Conservation (phyloP, 2,888 invertebrate species). For the Miltochrista miniata region DNA sequence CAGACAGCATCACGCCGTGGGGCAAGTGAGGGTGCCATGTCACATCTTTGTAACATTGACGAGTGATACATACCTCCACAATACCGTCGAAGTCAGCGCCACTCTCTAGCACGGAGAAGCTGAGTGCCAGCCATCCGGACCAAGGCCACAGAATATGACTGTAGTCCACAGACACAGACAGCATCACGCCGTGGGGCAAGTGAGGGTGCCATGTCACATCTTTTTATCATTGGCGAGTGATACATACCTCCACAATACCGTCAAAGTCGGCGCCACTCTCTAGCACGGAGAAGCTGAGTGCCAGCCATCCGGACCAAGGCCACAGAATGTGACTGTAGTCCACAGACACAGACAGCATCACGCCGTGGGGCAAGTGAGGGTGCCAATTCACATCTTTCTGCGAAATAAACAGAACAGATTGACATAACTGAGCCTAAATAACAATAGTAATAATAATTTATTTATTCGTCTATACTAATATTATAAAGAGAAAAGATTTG, state of each 20-base stretch:
- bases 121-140: constrained; percentile 96
- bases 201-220: constrained; percentile 95
- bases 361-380: constrained; percentile 93
- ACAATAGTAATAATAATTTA: too few relatives aligned
- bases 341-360: constrained; percentile 90
- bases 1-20: too few relatives aligned
- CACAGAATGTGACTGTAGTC: constrained; percentile 92
- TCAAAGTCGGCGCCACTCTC: constrained; percentile 80
- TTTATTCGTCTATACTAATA: too few relatives aligned
- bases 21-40: too few relatives aligned
- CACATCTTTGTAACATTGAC: too few relatives aligned
- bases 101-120: constrained; percentile 80
- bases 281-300: constrained; percentile 85
- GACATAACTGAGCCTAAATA: too few relatives aligned
- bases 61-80: too few relatives aligned
- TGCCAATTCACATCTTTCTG: constrained; percentile 91
- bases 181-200: constrained; percentile 89
- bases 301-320: constrained; percentile 99
- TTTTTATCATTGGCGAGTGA: constrained; percentile 21
- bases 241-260: constrained; percentile 65
- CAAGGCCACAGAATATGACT: constrained; percentile 97
- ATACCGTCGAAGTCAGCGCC: too few relatives aligned
- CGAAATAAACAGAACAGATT: background rate
- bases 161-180: constrained; percentile 92
- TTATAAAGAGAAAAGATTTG: too few relatives aligned